Conservation (phyloP, 2,797 vertebrate species). For the Siniperca obscura region DNA sequence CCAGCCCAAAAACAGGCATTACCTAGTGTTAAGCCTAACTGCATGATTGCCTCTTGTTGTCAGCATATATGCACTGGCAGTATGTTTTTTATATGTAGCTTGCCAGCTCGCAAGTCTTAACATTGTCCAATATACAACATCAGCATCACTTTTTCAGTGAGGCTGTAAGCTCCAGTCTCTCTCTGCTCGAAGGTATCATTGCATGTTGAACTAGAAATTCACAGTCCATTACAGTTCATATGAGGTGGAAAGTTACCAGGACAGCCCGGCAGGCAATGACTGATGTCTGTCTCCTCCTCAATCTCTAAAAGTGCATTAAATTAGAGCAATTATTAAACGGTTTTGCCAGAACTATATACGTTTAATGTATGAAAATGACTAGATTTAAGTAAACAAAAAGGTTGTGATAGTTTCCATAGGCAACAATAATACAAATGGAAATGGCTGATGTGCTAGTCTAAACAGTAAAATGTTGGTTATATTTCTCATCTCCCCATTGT, state of each 20-base stretch:
- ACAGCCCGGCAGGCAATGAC: constrained; percentile 64
- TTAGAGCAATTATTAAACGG: constrained; percentile 60
- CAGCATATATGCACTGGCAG: constrained; percentile 49
- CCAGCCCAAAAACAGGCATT: constrained; percentile 51
- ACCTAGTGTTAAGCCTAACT: constrained; percentile 53
- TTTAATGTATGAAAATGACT: constrained; percentile 53
- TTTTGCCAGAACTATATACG: constrained; percentile 32
- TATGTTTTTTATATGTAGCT: constrained; percentile 44
- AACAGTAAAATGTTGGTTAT: constrained; percentile 28
- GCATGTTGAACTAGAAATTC: constrained; percentile 71
- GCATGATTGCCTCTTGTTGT: constrained; percentile 63
- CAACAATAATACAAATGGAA: constrained; percentile 1
- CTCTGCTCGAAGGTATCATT: constrained; percentile 64
- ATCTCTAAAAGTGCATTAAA: constrained; percentile 68
- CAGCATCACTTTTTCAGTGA: constrained; percentile 44
- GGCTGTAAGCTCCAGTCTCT: constrained; percentile 41
- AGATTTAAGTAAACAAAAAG: constrained; percentile 46
- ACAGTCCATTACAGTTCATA: constrained; percentile 76
- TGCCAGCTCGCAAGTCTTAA: constrained; percentile 48
- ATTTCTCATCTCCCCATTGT: constrained; percentile 16
- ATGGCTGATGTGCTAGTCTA: constrained; percentile 13
- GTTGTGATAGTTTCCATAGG: constrained; percentile 16
- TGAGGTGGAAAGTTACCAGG: constrained; percentile 75
- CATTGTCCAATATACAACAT: constrained; percentile 53
- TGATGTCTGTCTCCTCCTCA: constrained; percentile 67